phyloP scores from a whole-genome alignment of 2,113 vertebrate species.

The Platysternon megacephalum region DNA sequence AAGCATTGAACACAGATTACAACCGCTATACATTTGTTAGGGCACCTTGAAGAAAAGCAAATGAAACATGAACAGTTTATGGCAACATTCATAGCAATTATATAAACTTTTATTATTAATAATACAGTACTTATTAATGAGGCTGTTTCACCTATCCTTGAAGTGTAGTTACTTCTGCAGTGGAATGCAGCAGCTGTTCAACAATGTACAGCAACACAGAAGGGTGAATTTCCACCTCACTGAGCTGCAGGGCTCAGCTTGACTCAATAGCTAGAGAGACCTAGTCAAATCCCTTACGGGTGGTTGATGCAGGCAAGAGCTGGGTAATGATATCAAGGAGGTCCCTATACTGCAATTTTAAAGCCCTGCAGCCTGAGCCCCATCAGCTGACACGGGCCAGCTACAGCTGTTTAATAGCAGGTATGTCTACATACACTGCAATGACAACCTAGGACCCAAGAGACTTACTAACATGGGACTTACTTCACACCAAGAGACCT shows the following conservation, averaged over 20 bases:
- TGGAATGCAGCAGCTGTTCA: background rate
- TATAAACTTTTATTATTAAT: background rate
- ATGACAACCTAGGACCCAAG: background rate
- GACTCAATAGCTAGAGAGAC: background rate
- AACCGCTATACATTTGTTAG: background rate
- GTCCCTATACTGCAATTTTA: background rate
- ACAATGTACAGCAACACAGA: background rate
- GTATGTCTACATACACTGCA: too few species aligned
- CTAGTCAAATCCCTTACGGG: background rate
- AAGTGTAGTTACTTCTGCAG: background rate
- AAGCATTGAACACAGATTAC: background rate
- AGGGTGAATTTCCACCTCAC: fast-evolving
- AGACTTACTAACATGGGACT: background rate
- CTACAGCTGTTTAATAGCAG: background rate
- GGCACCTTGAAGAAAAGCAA: background rate
- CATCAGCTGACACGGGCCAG: background rate
- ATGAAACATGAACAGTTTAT: background rate
- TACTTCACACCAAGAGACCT: background rate
- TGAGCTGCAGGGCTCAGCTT: background rate
- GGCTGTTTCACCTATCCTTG: background rate
- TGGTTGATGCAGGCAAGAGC: background rate
- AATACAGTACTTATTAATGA: background rate
- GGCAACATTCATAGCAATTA: fast-evolving
- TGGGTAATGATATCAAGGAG: background rate
- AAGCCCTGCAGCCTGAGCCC: background rate